Evolutionary conservation across 53 echinoderm and acorn worm genomes (phyloP).

Genomic region (Pentamera pediparva): DNA sequence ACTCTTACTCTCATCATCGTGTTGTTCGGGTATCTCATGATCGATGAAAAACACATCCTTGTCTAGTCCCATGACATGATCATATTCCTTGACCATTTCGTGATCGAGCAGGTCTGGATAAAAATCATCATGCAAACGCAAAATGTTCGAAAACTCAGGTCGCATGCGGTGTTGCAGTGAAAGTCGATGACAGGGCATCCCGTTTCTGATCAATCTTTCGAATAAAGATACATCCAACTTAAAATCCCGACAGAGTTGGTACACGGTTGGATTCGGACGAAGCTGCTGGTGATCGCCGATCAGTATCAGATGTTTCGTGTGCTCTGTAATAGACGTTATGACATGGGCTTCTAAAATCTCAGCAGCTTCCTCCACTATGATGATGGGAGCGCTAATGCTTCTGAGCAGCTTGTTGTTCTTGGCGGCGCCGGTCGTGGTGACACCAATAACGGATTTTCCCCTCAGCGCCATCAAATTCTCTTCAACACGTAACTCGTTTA

Average conservation of each 20-base stretch:
- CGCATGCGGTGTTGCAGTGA: slow-evolving; percentile 81
- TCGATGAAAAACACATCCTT: slow-evolving; percentile 48
- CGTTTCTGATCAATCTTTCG: slow-evolving; percentile 60
- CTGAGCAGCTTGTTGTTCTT: slow-evolving; percentile 27
- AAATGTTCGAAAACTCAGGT: slow-evolving; percentile 72
- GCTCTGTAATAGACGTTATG: slow-evolving; percentile 51
- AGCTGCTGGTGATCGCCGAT: slow-evolving; percentile 94
- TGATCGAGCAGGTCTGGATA: slow-evolving; percentile 49
- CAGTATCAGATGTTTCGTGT: slow-evolving; percentile 76
- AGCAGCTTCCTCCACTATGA: slow-evolving; percentile 86
- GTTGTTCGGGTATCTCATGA: slow-evolving; percentile 41
- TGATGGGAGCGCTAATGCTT: slow-evolving; percentile 16
- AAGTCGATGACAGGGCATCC: slow-evolving; percentile 51
- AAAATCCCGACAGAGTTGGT: slow-evolving; percentile 55
- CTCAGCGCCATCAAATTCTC: slow-evolving; percentile 25
- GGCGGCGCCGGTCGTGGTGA: slow-evolving; percentile 63
- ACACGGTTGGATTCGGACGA: slow-evolving; percentile 83
- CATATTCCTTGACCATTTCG: slow-evolving; percentile 26
- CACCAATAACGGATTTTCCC: slow-evolving; percentile 40
- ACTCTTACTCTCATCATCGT: slow-evolving; percentile 34
- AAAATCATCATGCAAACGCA: slow-evolving; percentile 54
- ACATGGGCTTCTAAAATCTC: slow-evolving; percentile 90
- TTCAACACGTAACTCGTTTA: slow-evolving; percentile 11
- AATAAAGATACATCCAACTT: slow-evolving; percentile 70
- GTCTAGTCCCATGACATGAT: slow-evolving; percentile 25